A percentile compares a stretch with the other conserved stretches of the same genome.
These are phyloP conservation scores for Drosophila pandora DNA, from an alignment of 1,140 invertebrate species.

Conservation along the genomic window DNA sequence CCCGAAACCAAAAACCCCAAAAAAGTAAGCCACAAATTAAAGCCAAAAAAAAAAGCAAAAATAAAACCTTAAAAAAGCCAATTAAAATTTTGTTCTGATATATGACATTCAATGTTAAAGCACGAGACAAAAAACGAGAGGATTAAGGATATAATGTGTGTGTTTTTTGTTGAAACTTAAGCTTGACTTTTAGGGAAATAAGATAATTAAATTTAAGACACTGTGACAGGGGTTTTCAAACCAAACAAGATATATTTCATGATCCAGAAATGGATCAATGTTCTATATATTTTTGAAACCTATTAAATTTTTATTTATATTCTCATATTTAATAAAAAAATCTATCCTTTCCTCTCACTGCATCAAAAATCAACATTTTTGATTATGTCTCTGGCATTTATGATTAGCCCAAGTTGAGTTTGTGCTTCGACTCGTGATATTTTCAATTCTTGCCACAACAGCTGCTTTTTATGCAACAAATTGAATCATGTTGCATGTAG, in stretches of 20 bases:
- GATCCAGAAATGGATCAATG: no score
- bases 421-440: not conserved
- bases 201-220: not conserved
- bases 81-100: conserved; percentile 34
- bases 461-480: conserved; percentile 67
- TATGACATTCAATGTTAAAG: conserved; percentile 14
- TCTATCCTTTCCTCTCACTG: not conserved
- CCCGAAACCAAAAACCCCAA: conserved; percentile 27
- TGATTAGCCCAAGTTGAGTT: conserved; percentile 60
- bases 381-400: conserved; percentile 58
- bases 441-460: conserved; percentile 12
- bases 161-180: not conserved
- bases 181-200: not conserved
- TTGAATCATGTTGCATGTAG: conserved; percentile 61
- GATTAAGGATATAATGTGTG: not conserved
- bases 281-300: no score
- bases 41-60: conserved; percentile 6
- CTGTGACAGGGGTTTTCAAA: no score
- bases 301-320: no score
- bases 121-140: not conserved
- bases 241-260: no score
- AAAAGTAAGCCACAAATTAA: conserved; percentile 47
- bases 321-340: no score
- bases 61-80: conserved; percentile 22
- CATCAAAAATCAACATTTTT: conserved; percentile 5